Conservation (phyloP, 2,113 vertebrate species). For the Trinectes maculatus region DNA sequence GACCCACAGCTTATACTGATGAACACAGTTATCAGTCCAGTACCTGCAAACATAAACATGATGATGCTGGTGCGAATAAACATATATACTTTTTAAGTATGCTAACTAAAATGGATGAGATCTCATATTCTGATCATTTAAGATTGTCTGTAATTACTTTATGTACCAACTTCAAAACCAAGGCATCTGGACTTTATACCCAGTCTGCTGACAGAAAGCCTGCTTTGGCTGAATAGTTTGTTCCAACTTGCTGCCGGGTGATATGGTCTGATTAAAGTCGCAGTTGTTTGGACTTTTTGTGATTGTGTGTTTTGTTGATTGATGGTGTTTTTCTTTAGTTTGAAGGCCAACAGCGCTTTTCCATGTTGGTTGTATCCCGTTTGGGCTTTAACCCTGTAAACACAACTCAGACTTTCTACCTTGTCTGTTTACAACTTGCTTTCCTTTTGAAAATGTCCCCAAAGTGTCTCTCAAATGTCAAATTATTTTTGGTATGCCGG, state of each 20-base stretch:
- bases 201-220: slow-evolving; percentile 3
- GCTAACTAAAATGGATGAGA: neutral
- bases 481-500: slow-evolving; percentile 5
- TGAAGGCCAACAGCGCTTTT: slow-evolving; percentile 34
- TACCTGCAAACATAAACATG: neutral
- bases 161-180: neutral
- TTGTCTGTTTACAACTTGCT: neutral
- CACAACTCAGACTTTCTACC: neutral
- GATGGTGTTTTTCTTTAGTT: slow-evolving; percentile 42
- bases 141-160: too few relatives aligned
- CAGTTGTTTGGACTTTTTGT: slow-evolving; percentile 9
- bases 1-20: slow-evolving; percentile 32
- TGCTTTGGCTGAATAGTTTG: slow-evolving; percentile 10
- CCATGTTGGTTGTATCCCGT: slow-evolving; percentile 1
- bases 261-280: slow-evolving; percentile 30
- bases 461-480: slow-evolving; percentile 42
- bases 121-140: neutral
- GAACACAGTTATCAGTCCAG: slow-evolving; percentile 7
- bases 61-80: too few relatives aligned
- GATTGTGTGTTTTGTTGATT: slow-evolving; percentile 36
- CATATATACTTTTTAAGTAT: too few relatives aligned
- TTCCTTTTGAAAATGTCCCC: slow-evolving; percentile 37
- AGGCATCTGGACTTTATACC: neutral
- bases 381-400: slow-evolving; percentile 17
- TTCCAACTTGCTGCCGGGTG: neutral